Conservation (phyloP, 2,888 invertebrate genomes). For the Pseudeuparius sepicola region DNA sequence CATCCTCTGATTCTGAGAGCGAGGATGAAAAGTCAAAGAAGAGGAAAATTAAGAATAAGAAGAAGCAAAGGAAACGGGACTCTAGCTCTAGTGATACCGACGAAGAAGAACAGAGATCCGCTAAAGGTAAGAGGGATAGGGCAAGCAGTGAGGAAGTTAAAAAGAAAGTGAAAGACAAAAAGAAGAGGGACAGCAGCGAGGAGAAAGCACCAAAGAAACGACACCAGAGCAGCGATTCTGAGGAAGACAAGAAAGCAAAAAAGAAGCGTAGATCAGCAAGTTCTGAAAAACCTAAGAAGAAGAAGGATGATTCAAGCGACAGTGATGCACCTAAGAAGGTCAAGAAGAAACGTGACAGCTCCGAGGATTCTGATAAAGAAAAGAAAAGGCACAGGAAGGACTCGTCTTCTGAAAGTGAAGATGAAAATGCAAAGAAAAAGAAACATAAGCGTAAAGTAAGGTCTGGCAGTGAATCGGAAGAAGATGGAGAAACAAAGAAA, state of each 20-base stretch:
- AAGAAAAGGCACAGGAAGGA: constrained; percentile 36
- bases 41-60: constrained; percentile 33
- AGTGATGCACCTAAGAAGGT: constrained; percentile 33
- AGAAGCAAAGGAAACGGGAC: constrained; percentile 38
- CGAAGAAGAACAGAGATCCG: constrained; percentile 30
- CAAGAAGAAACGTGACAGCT: constrained; percentile 33
- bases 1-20: constrained; percentile 37
- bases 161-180: constrained; percentile 42
- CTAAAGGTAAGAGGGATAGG: constrained; percentile 40
- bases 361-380: constrained; percentile 36
- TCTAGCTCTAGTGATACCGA: constrained; percentile 42
- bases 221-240: constrained; percentile 50
- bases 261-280: constrained; percentile 37
- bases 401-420: constrained; percentile 41
- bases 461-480: constrained; percentile 48
- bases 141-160: constrained; percentile 39
- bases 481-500: constrained; percentile 45
- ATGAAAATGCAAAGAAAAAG: constrained; percentile 45
- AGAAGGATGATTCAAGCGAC: constrained; percentile 35
- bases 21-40: constrained; percentile 33
- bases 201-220: constrained; percentile 46
- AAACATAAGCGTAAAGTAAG: constrained; percentile 43
- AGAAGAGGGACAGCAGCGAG: constrained; percentile 41
- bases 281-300: constrained; percentile 44
- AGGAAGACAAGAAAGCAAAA: constrained; percentile 48